These are phyloP conservation scores for Pyrocoelia pectoralis DNA, from an alignment of 2,888 invertebrate genomes.

Conservation along the genomic window DNA sequence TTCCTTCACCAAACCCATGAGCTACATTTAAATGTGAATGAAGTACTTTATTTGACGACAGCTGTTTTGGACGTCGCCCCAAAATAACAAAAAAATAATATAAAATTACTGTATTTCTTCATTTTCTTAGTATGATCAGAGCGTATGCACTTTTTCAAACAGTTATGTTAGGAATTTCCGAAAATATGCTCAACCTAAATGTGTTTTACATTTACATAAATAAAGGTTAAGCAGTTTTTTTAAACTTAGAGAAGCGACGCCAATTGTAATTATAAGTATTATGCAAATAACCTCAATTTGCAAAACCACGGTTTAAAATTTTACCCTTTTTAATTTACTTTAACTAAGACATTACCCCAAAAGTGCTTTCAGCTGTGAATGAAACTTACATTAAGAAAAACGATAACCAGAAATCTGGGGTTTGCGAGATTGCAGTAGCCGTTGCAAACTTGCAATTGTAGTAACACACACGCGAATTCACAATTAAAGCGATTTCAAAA, in stretches of 20 bases:
- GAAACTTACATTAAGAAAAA: slow-evolving; percentile 11
- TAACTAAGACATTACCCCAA: slow-evolving; percentile 17
- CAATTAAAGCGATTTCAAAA: not conserved
- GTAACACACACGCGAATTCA: not conserved
- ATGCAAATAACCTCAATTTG: not conserved
- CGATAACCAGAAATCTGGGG: slow-evolving; percentile 18
- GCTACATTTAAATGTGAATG: slow-evolving; percentile 44
- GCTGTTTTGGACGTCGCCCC: slow-evolving; percentile 20
- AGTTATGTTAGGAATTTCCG: not conserved
- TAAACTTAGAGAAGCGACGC: not conserved
- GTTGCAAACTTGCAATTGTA: slow-evolving; percentile 16
- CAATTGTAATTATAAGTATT: not conserved
- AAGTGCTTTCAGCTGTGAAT: slow-evolving; percentile 18
- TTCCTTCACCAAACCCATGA: slow-evolving; percentile 27
- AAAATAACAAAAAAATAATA: not conserved
- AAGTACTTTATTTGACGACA: slow-evolving; percentile 24
- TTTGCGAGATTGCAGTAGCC: not conserved
- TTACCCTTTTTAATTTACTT: slow-evolving; percentile 13
- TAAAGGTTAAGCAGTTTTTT: not conserved
- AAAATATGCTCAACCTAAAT: not conserved
- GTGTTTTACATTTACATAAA: slow-evolving; percentile 1
- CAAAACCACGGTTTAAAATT: slow-evolving; percentile 19
- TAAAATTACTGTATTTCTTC: too few species aligned
- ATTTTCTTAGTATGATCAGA: too few species aligned
- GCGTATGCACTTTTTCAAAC: too few species aligned